Conservation (phyloP, 1,140 invertebrate genomes). For the Euura saliciscinereae region DNA sequence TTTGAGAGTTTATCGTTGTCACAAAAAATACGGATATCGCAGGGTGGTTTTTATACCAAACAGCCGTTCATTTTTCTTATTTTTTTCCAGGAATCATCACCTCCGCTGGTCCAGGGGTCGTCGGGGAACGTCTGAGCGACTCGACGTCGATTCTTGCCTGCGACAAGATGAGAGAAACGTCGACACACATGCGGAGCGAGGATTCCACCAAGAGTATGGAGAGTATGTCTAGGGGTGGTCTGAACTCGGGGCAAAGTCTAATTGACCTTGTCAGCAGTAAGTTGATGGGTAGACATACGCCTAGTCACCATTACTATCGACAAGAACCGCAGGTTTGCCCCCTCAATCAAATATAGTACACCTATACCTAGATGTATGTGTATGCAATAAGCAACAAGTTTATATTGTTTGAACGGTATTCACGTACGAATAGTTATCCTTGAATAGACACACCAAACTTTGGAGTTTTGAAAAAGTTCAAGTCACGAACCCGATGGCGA, state of each 20-base stretch:
- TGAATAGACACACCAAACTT: too few relatives aligned
- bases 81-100: conserved; percentile 64
- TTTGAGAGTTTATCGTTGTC: conserved; percentile 25
- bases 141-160: conserved; percentile 44
- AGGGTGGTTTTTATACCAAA: conserved; percentile 36
- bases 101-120: conserved; percentile 51
- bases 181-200: conserved; percentile 55
- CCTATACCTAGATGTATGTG: too few relatives aligned
- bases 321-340: conserved; percentile 25
- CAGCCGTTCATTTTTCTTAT: conserved; percentile 7
- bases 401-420: too few relatives aligned
- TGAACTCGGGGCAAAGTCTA: conserved; percentile 55
- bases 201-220: conserved; percentile 56
- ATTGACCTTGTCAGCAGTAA: conserved; percentile 56
- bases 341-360: too few relatives aligned
- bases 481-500: too few relatives aligned
- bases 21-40: conserved; percentile 37
- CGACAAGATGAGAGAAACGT: conserved; percentile 47
- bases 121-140: conserved; percentile 58
- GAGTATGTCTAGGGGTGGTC: conserved; percentile 42
- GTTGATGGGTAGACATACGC: conserved; percentile 53
- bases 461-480: too few relatives aligned
- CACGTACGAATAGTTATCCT: too few relatives aligned
- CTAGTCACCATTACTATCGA: conserved; percentile 55
- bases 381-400: too few relatives aligned